A percentile compares a stretch with the other conserved stretches of the same genome.
Conservation (phyloP, 2,888 invertebrate genomes). For the Noctuana brunneofusca region DNA sequence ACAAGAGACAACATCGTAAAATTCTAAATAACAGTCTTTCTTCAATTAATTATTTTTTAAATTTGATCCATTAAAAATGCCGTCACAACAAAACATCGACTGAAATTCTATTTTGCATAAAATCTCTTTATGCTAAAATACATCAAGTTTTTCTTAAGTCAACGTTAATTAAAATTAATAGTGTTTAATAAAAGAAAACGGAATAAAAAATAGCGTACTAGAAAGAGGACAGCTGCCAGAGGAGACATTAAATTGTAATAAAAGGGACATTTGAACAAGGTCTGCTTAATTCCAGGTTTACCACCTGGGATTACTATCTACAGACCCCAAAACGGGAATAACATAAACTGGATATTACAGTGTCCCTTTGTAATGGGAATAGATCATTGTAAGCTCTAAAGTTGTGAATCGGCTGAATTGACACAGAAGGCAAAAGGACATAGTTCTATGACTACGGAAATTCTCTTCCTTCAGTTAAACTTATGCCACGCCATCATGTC, state of each 20-base stretch:
- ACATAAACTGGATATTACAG: conserved; percentile 16
- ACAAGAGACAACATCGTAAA: neutral
- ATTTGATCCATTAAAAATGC: neutral
- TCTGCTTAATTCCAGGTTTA: conserved; percentile 22
- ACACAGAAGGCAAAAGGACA: neutral
- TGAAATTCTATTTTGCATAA: conserved; percentile 2
- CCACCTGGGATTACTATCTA: conserved; percentile 23
- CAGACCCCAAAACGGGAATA: conserved; percentile 14
- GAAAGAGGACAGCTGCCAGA: conserved; percentile 15
- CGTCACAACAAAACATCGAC: conserved; percentile 2
- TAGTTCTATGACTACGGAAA: neutral
- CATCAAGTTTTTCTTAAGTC: conserved; percentile 5
- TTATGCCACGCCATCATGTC: neutral
- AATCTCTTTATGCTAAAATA: conserved; percentile 2
- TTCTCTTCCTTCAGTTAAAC: neutral
- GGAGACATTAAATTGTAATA: conserved; percentile 22
- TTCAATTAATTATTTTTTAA: neutral
- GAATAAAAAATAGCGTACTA: conserved; percentile 16
- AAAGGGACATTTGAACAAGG: conserved; percentile 20
- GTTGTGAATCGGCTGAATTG: conserved; percentile 6
- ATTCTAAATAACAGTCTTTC: neutral
- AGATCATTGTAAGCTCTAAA: conserved; percentile 19
- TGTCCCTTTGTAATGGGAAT: conserved; percentile 16
- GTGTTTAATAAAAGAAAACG: conserved; percentile 15
- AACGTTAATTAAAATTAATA: conserved; percentile 19